phyloP scores from a whole-genome alignment of 1,140 invertebrate species.

The Muscidifurax raptorellus region DNA sequence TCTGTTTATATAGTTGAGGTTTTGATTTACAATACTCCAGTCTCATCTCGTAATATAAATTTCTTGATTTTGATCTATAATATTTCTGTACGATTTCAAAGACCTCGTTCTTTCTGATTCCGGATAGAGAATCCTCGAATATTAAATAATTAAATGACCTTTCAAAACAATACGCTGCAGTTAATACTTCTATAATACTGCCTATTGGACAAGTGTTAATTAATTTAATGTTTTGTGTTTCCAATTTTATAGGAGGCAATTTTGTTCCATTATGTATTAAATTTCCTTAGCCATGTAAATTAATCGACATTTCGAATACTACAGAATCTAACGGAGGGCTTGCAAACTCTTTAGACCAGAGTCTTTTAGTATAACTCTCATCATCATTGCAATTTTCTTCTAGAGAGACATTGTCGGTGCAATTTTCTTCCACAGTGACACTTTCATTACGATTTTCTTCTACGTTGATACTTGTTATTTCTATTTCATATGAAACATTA shows the following conservation, averaged over 20 bases:
- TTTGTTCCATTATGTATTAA: background rate
- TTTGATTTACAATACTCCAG: background rate
- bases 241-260: background rate
- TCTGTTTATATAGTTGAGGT: background rate
- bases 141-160: background rate
- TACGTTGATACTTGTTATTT: no score
- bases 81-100: background rate
- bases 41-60: background rate
- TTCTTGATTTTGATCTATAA: background rate
- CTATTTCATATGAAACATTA: no score
- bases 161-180: slow-evolving; percentile 1
- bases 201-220: background rate
- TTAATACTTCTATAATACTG: background rate
- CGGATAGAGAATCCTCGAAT: background rate
- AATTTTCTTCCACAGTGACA: no score
- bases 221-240: background rate
- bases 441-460: no score
- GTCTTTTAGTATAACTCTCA: no score
- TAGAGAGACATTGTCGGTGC: no score
- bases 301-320: no score
- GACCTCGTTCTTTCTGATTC: background rate
- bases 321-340: no score
- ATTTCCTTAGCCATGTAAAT: no score
- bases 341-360: no score
- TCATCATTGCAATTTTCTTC: no score